Base-by-base conservation (phyloP, 37 sponge, comb jelly and placozoan species). In the Chondrilla cf. caribensis region DNA sequence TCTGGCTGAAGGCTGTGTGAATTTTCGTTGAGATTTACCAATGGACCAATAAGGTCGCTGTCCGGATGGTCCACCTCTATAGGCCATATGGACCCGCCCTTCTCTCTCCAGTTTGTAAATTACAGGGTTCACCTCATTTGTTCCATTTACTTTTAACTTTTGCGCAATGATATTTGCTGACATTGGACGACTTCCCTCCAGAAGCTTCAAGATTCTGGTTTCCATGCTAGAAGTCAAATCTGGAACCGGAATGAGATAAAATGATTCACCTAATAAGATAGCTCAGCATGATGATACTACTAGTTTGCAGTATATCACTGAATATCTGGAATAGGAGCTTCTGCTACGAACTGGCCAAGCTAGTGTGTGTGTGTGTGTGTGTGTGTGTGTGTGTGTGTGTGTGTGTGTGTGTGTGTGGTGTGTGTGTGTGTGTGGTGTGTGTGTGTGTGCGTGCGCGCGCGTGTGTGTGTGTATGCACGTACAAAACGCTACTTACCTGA, bases 91-190 rank as follows among this genome's bases (percentile, higher is more conserved):
- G 43, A 77, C 39, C 2, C 2, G 38, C 39, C 85, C 85, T 21
- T 42, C 32, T 15, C 28, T 21, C 42, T 5, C 1, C 60, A 78
- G 36, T 1, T 3, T 3, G 79, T 84, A 84, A 29, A 83, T 44
- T 7, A 71, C 22, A 8, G 73, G 38, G n/a, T 83, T 83, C 0
- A 71, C 58, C 3, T 36, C 87, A 40, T 77, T 71, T 55, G 54
- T 41, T 41, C 40, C 43, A 57, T 21, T 35, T 15, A 70, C 66
- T 2, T 67, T 79, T 31, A 84, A 29, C 19, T 44, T 44, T 14
- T 81, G 38, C 6, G 59, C 87, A 43, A 91, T 55, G 58, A 78
- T 59, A 51, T 84, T 58, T 8, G 87, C 77, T 0, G 81, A 80
- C 44, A 59, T 17, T 14, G 85, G 79, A 41, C 25, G 22, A 26